Evolutionary conservation across 2,888 invertebrate species (phyloP).

Genomic region (Xestia ashworthii): DNA sequence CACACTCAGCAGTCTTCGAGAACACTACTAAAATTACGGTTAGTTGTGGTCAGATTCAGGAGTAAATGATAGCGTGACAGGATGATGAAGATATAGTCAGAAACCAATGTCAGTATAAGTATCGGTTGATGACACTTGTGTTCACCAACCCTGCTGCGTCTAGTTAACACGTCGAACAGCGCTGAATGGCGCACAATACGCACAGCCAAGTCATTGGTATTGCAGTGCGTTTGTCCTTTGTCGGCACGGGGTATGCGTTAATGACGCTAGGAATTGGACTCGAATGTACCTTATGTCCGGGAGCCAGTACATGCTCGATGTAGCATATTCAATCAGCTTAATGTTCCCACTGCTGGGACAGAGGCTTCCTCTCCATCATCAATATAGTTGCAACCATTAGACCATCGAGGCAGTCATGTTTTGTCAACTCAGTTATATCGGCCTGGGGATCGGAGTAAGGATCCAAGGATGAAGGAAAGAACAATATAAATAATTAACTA

Average conservation of each 20-base stretch:
- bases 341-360: neutral
- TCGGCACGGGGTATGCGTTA: conserved; percentile 43
- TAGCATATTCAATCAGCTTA: neutral
- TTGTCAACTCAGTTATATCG: neutral
- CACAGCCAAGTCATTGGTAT: conserved; percentile 53
- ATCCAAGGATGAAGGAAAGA: neutral
- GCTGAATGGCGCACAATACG: conserved; percentile 52
- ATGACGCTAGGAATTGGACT: conserved; percentile 41
- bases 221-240: conserved; percentile 41
- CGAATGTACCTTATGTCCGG: conserved; percentile 30
- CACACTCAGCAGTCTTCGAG: neutral
- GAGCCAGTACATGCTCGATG: neutral
- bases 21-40: neutral
- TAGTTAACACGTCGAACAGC: conserved; percentile 33
- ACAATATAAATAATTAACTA: neutral
- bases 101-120: neutral
- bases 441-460: too few relatives aligned
- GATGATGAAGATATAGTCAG: neutral
- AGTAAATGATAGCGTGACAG: neutral
- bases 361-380: neutral
- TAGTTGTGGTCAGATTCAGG: neutral
- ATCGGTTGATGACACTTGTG: neutral
- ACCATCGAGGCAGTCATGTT: neutral
- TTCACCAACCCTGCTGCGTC: conserved; percentile 33
- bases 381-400: neutral